phyloP scores from a whole-genome alignment of 1,140 invertebrate species.

The Pogonomyrmex californicus region DNA sequence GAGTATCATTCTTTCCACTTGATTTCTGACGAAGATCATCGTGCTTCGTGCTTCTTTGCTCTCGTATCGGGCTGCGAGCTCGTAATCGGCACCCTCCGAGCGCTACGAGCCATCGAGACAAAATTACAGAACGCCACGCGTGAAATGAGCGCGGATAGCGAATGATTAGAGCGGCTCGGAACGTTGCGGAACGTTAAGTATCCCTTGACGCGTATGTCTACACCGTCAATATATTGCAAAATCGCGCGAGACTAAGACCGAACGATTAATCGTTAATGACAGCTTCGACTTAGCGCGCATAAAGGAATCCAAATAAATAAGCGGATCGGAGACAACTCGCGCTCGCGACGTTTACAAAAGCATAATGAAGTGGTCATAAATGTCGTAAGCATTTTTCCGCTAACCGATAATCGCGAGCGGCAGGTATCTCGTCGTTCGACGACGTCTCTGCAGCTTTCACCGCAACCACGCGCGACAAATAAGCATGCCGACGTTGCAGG shows the following conservation, averaged over 20 bases:
- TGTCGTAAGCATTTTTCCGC: constrained; percentile 1
- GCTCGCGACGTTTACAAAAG: constrained; percentile 23
- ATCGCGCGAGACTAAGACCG: constrained; percentile 1
- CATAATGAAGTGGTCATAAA: constrained; percentile 11
- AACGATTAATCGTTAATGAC: constrained; percentile 48
- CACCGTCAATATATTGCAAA: background rate
- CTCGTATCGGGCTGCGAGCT: background rate
- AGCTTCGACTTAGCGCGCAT: constrained; percentile 20
- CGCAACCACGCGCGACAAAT: constrained; percentile 7
- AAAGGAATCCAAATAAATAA: constrained; percentile 46
- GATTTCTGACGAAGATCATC: constrained; percentile 58
- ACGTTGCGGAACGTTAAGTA: constrained; percentile 12
- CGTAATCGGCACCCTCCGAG: constrained; percentile 32
- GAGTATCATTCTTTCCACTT: constrained; percentile 61
- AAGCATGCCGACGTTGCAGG: background rate
- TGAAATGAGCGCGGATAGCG: background rate
- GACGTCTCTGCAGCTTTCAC: constrained; percentile 18
- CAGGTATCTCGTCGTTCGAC: constrained; percentile 1
- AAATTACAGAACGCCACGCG: constrained; percentile 25
- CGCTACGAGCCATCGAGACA: background rate
- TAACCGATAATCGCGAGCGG: constrained; percentile 13
- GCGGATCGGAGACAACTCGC: background rate
- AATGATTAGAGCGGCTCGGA: constrained; percentile 23
- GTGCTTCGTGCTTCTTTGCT: background rate
- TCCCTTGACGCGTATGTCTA: background rate